Percentiles rank a stretch among this genome's conserved stretches.
Conservation (phyloP, 2,888 invertebrate genomes). For the Scrobipalpa costella region DNA sequence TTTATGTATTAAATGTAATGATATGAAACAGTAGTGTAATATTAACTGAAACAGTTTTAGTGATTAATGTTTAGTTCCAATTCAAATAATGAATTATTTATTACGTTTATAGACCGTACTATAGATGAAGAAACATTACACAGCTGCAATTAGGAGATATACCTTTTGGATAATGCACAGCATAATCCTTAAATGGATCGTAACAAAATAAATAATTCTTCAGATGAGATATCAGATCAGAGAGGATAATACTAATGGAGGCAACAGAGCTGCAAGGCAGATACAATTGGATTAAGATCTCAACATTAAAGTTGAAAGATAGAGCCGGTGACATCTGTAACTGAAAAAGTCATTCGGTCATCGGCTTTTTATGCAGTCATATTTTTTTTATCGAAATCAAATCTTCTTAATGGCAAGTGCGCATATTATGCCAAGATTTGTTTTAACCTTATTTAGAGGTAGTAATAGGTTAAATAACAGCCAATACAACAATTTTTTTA, state of each 20-base stretch:
- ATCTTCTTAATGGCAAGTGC: background rate
- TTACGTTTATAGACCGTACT: too few species aligned
- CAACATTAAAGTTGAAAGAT: background rate
- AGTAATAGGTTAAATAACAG: background rate
- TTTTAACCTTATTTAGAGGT: background rate
- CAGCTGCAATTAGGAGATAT: background rate
- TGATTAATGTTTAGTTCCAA: too few species aligned
- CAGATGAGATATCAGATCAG: background rate
- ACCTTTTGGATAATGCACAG: background rate
- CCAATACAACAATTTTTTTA: too few species aligned
- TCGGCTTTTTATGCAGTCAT: constrained; percentile 5
- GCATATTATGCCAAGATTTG: background rate
- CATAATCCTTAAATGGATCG: background rate
- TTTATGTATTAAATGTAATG: too few species aligned
- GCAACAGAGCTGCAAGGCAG: background rate
- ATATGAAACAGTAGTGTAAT: too few species aligned
- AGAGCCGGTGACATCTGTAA: background rate
- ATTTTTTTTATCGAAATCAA: background rate
- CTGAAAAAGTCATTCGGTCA: constrained; percentile 4
- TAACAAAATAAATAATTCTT: constrained; percentile 1
- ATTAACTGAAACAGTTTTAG: too few species aligned
- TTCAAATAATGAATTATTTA: too few species aligned
- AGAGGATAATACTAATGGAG: constrained; percentile 6
- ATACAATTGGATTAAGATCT: constrained; percentile 4
- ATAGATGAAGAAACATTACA: background rate